phyloP scores from a whole-genome alignment of 1,140 invertebrate species.

The Caenorhabditis brenneri region DNA sequence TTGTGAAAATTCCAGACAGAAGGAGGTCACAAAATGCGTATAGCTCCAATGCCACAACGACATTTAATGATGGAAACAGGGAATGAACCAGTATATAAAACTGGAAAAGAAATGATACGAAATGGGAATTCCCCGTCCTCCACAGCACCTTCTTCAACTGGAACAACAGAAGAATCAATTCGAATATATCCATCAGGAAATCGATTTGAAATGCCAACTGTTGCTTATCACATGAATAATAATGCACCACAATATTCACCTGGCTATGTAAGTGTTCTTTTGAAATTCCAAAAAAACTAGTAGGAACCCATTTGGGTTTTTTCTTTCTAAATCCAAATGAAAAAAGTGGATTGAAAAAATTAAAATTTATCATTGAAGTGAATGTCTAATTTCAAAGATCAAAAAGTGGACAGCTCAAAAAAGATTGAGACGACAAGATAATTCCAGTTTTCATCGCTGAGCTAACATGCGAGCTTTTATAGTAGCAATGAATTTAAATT shows the following conservation, averaged over 20 bases:
- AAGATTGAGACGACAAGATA: too few relatives aligned
- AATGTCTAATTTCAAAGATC: too few relatives aligned
- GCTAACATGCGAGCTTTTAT: too few relatives aligned
- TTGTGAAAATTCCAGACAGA: neutral
- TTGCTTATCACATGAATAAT: constrained; percentile 27
- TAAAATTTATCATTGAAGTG: neutral
- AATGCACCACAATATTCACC: constrained; percentile 22
- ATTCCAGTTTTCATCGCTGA: too few relatives aligned
- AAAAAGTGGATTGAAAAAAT: neutral
- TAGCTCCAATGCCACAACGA: constrained; percentile 24
- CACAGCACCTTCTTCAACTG: too few relatives aligned
- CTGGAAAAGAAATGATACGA: constrained; percentile 24
- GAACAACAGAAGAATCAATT: constrained; percentile 12
- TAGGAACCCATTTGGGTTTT: too few relatives aligned
- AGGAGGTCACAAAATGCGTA: constrained; percentile 7
- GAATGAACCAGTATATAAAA: neutral
- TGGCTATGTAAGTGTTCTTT: constrained; percentile 6
- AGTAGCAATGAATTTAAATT: too few relatives aligned
- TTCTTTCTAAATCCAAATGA: neutral
- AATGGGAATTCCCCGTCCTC: neutral
- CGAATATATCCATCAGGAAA: constrained; percentile 13
- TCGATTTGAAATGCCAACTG: constrained; percentile 26
- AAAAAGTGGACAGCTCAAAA: too few relatives aligned
- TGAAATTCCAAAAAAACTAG: too few relatives aligned
- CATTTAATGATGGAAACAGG: constrained; percentile 34